A percentile compares a stretch with the other conserved stretches of the same genome.
Conservation (phyloP, 2,888 invertebrate species). For the Hemithea aestivaria region DNA sequence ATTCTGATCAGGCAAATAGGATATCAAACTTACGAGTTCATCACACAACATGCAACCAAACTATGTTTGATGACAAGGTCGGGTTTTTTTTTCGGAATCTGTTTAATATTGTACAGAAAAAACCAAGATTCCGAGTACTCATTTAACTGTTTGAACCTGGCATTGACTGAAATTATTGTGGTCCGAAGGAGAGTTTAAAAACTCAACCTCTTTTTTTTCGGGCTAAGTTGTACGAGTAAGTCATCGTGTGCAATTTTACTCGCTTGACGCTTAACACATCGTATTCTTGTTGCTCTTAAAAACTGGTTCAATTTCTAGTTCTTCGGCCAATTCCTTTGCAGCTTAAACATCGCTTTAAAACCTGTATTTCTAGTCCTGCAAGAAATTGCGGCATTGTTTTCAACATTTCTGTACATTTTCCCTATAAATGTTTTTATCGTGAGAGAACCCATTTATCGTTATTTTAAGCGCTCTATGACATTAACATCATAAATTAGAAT, state of each 20-base stretch:
- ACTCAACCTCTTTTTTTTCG: slow-evolving; percentile 25
- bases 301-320: slow-evolving; percentile 31
- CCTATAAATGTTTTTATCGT: too few species aligned
- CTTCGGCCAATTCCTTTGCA: slow-evolving; percentile 34
- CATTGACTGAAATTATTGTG: slow-evolving; percentile 25
- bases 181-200: slow-evolving; percentile 24
- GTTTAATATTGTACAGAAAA: slow-evolving; percentile 26
- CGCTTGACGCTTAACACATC: slow-evolving; percentile 33
- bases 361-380: too few species aligned
- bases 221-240: slow-evolving; percentile 27
- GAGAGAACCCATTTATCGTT: too few species aligned
- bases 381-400: too few species aligned
- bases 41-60: slow-evolving; percentile 15
- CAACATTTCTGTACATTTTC: too few species aligned
- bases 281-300: slow-evolving; percentile 31
- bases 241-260: slow-evolving; percentile 33
- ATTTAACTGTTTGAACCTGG: slow-evolving; percentile 28
- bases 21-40: slow-evolving; percentile 15
- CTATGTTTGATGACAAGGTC: slow-evolving; percentile 17
- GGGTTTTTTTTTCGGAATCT: slow-evolving; percentile 26
- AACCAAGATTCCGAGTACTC: slow-evolving; percentile 27
- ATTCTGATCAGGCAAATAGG: too few species aligned
- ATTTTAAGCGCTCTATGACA: too few species aligned
- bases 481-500: too few species aligned
- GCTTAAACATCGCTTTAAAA: too few species aligned